Evolutionary conservation across 1,140 invertebrate species (phyloP), one percentile per base, ranked within the genome.

Genomic region (Heliconius hewitsoni): DNA sequence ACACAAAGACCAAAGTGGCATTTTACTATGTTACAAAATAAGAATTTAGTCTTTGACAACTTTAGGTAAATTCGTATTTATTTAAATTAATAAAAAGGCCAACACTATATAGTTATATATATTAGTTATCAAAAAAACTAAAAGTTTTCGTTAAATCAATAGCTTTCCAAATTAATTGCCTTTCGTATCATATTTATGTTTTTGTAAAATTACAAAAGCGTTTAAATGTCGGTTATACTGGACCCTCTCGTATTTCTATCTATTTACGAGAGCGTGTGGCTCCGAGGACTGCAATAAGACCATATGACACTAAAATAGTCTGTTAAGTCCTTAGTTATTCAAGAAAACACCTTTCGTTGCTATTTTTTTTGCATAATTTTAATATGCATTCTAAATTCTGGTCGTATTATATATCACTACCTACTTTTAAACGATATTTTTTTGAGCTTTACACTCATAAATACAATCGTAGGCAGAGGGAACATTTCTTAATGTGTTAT

Each of bases 231-330:
- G 27, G 4, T 23, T 66, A 27, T 27, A 66, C 3, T 18, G 37
- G 75, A 39, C 60, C 34, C 50, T 75, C 42, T 75, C 30, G 55
- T 27, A 19, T 46, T 46, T 55, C 71, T 66, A 72, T 79, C 66
- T 79, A 79, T 79, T 79, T 76, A 76, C 71, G 73, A 46, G 9
- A 42, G 57, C 78, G 55, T 71, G 30, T 71, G 66, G 71, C 34
- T 57, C 19, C 73, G 78, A 30, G 46, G 78, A 60, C 19, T 72
- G 55, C 52, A 76, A 75, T 13, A 72, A 79, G 70, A 79, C 78
- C 74, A 79, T 27, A 75, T 18, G 52, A 74, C 3, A 70, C 78
- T 18, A 66, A 79, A 79, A 79, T 79, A 79, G 76, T 74, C n/a
- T 57, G n/a, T 57, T 70, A 77, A 70, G 42, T 42, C 19, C 73